Conservation (phyloP, 2,888 invertebrate species). For the Mechanitis messenoides region DNA sequence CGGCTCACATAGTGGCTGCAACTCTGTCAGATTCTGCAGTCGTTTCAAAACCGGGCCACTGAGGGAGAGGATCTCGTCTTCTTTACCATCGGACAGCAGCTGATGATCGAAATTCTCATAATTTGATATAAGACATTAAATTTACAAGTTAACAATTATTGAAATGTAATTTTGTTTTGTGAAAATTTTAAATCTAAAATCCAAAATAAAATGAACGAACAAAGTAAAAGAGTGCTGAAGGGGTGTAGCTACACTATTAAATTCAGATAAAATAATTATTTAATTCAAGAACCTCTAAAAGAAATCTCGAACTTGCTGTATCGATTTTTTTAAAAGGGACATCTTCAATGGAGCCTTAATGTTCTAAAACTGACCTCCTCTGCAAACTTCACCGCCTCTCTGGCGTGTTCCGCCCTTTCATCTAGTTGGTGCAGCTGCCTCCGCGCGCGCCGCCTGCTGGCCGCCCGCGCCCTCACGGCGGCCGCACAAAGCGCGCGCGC, state of each 20-base stretch:
- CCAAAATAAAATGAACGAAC: too few species aligned
- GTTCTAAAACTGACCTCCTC: conserved; percentile 66
- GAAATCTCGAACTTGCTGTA: too few species aligned
- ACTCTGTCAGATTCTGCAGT: conserved; percentile 78
- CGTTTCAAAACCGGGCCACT: conserved; percentile 80
- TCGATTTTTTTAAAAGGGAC: too few species aligned
- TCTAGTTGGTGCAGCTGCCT: conserved; percentile 63
- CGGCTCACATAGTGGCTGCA: conserved; percentile 54
- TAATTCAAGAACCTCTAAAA: too few species aligned
- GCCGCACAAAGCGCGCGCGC: conserved; percentile 72
- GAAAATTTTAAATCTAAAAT: too few species aligned
- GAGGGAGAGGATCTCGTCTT: conserved; percentile 83
- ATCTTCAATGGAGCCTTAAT: too few species aligned
- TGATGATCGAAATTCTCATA: conserved; percentile 34
- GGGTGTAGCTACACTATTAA: too few species aligned
- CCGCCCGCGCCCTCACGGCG: conserved; percentile 69
- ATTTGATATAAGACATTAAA: too few species aligned
- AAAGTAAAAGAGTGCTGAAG: too few species aligned
- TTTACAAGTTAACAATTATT: too few species aligned
- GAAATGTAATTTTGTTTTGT: too few species aligned
- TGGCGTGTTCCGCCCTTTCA: conserved; percentile 73
- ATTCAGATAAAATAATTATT: too few species aligned
- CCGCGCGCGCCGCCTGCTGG: conserved; percentile 62
- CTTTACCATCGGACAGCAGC: conserved; percentile 78
- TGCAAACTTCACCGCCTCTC: conserved; percentile 78